Base-by-base conservation (phyloP, 64 coral and sea anemone species). In the Pocillopora verrucosa region DNA sequence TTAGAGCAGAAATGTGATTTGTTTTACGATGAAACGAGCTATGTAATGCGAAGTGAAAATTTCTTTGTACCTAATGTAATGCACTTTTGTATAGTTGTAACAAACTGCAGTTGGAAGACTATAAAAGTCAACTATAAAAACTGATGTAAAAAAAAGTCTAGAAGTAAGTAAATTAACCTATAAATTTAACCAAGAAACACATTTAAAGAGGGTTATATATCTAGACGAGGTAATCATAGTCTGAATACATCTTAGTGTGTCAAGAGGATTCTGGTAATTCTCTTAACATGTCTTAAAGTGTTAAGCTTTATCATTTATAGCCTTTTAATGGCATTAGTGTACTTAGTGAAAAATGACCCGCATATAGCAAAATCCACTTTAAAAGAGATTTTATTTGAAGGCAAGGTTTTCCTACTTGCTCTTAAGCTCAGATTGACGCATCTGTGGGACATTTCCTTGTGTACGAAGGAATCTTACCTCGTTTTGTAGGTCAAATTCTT, bases 401-500 rank as follows among this genome's bases (percentile, higher is more conserved):
- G 20, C 9, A 70, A 70, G 67, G 22, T 68, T 72, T 57, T 41
- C 82, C 36, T 57, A 65, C 72, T 72, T 56, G 63, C 20, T 13
- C 11, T 26, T 56, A 85, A 7, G 38, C 65, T 72, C 9, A 34
- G 41, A 85, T 57, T 83, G 37, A 62, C 62, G 72, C 26, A 85
- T 68, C 41, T 72, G 59, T 62, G 59, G 11, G 22, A 57, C 13
- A 72, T 13, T 12, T 51, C 41, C 60, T 83, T 83, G 16, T 83
- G 59, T 85, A 58, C 37, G 72, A 38, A 85, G 34, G 35, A 68
- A 22, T 67, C 61, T 26, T 85, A 22, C 56, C 22, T 56, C 41
- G 56, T 72, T 84, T 85, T 85, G 82, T 85, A 85, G 82, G 82
- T 57, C 61, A 72, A 36, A 72, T 72, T 85, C 37, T 85, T 85